Evolutionary conservation across 2,797 vertebrate species (phyloP), one percentile per base, ranked within the genome.

Genomic region (Ibycter americanus): DNA sequence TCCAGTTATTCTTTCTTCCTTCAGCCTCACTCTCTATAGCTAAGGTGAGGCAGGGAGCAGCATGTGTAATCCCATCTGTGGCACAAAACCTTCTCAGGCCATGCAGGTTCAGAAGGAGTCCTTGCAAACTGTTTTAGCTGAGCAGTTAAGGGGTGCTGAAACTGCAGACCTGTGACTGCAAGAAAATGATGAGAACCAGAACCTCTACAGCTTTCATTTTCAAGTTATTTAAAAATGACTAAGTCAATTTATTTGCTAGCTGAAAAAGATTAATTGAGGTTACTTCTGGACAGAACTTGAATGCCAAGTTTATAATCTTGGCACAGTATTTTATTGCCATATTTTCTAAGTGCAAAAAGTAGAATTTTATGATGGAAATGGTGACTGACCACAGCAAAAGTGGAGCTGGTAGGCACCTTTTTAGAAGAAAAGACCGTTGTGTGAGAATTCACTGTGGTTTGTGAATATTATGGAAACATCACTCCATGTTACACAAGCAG

Each of bases 291-390:
- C 89, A 91, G 56, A 49, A 46, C 17, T 83, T 44, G 20, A 7
- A 9, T 58, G 94, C 91, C 87, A 94, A 83, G 56, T 96, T 96
- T 83, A 79, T 83, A 79, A 40, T 92, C 91, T 96, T 97, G 90
- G 96, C 91, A 3, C 58, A 73, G 1, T 82, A 49, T 91, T 97
- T 97, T 96, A 97, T 89, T 93, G 79, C 72, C 9, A 0, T 87
- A 78, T 91, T 96, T 97, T 91, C 5, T 82, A 92, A 95, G 84
- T 66, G 74, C 4, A 4, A 84, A 68, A 76, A 84, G 31, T 87
- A 76, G 67, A 83, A 65, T 18, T 86, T 91, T 27, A 38, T 82
- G 72, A 78, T 90, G 93, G 95, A 96, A 97, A 92, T 68, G 58
- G 52, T 97, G 96, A 93, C 55, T 70, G 93, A 93, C 61, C 58